Conservation (phyloP, 2,888 invertebrate species). For the Spisula subtruncata region DNA sequence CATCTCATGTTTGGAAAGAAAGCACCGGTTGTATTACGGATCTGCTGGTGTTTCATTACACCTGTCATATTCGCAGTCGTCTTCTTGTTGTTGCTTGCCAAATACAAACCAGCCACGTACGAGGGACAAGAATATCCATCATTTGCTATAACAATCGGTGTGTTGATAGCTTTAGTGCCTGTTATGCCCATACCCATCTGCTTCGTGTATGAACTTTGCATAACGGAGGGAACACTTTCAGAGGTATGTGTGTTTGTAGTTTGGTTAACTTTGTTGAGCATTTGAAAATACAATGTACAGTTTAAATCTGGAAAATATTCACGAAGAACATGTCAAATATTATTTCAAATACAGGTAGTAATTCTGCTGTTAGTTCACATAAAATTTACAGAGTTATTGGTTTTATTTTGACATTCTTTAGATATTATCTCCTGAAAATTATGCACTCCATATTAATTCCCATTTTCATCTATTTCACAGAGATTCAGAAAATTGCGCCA, state of each 20-base stretch:
- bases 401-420: too few relatives aligned
- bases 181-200: constrained; percentile 60
- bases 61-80: constrained; percentile 53
- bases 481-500: constrained; percentile 31
- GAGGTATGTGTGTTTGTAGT: constrained; percentile 37
- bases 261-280: too few relatives aligned
- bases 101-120: constrained; percentile 61
- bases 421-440: too few relatives aligned
- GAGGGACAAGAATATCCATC: constrained; percentile 53
- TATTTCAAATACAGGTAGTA: too few relatives aligned
- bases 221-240: constrained; percentile 42
- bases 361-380: too few relatives aligned
- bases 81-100: constrained; percentile 47
- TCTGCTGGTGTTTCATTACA: constrained; percentile 69
- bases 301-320: too few relatives aligned
- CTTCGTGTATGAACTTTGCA: constrained; percentile 36
- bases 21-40: constrained; percentile 56
- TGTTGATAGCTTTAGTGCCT: constrained; percentile 55
- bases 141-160: constrained; percentile 54
- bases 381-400: too few relatives aligned
- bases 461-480: constrained; percentile 40
- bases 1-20: constrained; percentile 66
- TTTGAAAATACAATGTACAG: too few relatives aligned
- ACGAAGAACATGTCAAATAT: too few relatives aligned
- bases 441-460: too few relatives aligned